A percentile compares a stretch with the other conserved stretches of the same genome.
These are phyloP conservation scores for Lates japonicus DNA, from an alignment of 2,797 vertebrate species.

Conservation along the genomic window DNA sequence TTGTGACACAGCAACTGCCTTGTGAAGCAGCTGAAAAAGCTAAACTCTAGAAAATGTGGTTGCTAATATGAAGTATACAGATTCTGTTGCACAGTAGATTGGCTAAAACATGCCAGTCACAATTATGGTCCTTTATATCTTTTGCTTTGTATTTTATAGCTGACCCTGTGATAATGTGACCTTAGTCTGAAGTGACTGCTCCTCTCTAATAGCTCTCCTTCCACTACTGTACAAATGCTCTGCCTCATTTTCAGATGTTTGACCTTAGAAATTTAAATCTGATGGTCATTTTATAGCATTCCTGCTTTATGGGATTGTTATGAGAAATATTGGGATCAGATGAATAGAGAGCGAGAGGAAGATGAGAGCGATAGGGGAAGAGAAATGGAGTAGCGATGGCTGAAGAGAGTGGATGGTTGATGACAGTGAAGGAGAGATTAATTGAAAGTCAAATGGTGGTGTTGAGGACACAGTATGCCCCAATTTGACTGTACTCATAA, in stretches of 20 bases:
- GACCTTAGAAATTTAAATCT: constrained; percentile 48
- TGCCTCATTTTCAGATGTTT: constrained; percentile 31
- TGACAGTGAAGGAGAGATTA: constrained; percentile 27
- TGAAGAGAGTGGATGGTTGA: not conserved
- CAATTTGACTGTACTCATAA: constrained; percentile 35
- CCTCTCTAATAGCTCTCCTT: constrained; percentile 5
- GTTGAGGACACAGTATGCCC: constrained; percentile 11
- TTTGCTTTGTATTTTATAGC: not conserved
- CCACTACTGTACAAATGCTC: not conserved
- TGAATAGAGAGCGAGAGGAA: not conserved
- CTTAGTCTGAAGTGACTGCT: not conserved
- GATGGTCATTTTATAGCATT: constrained; percentile 34
- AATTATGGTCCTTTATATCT: not conserved
- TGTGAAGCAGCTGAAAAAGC: not conserved
- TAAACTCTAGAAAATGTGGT: not conserved
- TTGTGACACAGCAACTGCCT: not conserved
- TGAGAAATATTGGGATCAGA: constrained; percentile 33
- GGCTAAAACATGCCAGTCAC: not conserved
- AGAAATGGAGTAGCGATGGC: not conserved
- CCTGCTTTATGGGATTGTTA: constrained; percentile 32
- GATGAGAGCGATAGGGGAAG: not conserved
- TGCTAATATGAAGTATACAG: not conserved
- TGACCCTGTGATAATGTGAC: constrained; percentile 16
- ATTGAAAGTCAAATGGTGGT: constrained; percentile 24
- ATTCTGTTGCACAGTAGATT: not conserved